Base-by-base conservation (phyloP, 2,113 vertebrate species). In the Leptobrachium ailaonicum region DNA sequence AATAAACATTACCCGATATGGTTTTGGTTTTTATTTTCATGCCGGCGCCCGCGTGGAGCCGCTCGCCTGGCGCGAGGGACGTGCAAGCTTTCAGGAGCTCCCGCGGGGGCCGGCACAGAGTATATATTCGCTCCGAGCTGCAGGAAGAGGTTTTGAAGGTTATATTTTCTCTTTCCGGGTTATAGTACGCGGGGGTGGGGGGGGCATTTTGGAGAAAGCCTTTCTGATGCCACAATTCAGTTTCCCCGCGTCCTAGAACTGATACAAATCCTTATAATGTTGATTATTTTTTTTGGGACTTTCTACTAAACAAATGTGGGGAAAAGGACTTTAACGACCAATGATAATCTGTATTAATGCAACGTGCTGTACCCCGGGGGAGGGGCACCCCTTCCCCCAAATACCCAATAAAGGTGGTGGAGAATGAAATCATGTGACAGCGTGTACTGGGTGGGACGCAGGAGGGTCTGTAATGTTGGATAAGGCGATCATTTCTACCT, bases 401-500 rank as follows among this genome's bases (percentile, higher is more conserved):
- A 2, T 60, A 60, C 13, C 89, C 91, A 84, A 73, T 90, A 86
- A 90, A 85, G 88, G 89, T 87, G 91, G 90, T 90, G 91, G 90
- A 93, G 90, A 90, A 92, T 91, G 89, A 90, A 90, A 87, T 88
- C 89, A 87, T 91, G 89, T 87, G 91, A 89, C 90, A 90, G 82
- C 12, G 88, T 85, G 83, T 85, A 88, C 85, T 85, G 83, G 85
- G 66, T 86, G 85, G 84, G 89, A 88, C 87, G 84, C 83, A 83
- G 88, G 84, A 84, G 91, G 90, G 90, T 92, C 87, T 91, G 88
- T 90, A 87, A 90, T 85, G 89, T 89, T 89, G 90, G 88, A 90
- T 86, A 91, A 92, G 87, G 92, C 92, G 90, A 93, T 93, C 94
- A 96, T 98, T 96, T 95, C 95, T 96, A 96, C 94, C 95, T 97